These are phyloP conservation scores for Labeo calbasu DNA, from an alignment of 2,797 vertebrate species.

Conservation along the genomic window DNA sequence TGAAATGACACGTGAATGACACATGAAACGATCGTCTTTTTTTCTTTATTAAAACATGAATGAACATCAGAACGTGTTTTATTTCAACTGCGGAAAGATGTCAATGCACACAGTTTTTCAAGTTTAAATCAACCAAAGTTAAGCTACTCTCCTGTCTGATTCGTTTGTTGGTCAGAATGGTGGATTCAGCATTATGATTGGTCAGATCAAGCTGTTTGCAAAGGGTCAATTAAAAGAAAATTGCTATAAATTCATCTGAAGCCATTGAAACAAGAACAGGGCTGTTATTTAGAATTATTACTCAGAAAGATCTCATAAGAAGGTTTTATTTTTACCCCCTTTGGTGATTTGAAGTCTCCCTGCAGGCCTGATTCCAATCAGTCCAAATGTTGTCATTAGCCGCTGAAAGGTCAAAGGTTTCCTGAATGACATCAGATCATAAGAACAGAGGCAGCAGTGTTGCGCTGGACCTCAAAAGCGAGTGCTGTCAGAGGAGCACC, in stretches of 20 bases:
- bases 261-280: not conserved
- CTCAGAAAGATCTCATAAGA: constrained; percentile 2
- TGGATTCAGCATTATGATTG: too few species aligned
- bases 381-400: constrained; percentile 54
- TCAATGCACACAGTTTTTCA: too few species aligned
- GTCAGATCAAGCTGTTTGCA: too few species aligned
- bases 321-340: not conserved
- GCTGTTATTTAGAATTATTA: not conserved
- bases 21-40: too few species aligned
- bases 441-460: constrained; percentile 61
- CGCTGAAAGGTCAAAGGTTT: constrained; percentile 52
- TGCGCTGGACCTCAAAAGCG: constrained; percentile 20
- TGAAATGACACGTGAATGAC: too few species aligned
- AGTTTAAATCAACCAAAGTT: too few species aligned
- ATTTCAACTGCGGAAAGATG: too few species aligned
- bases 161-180: too few species aligned
- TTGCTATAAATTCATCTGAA: not conserved
- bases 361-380: constrained; percentile 30
- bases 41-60: too few species aligned
- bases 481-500: constrained; percentile 35
- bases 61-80: too few species aligned
- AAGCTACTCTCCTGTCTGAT: too few species aligned
- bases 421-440: constrained; percentile 53
- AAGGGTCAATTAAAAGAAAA: not conserved
- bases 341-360: constrained; percentile 1